Base-by-base conservation (phyloP, 2,888 invertebrate species). In the Anodontia alba region DNA sequence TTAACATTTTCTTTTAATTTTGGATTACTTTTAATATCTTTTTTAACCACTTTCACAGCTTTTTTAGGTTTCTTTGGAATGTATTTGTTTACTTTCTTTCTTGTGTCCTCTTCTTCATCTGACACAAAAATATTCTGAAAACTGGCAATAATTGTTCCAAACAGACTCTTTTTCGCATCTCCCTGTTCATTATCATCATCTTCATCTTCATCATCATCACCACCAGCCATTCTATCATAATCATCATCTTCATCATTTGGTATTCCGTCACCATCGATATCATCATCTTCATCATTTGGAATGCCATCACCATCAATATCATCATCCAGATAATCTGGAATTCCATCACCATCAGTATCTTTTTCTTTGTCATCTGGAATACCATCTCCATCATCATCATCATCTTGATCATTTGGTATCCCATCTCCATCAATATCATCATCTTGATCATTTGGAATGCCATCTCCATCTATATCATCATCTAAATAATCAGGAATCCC, bases 201-300 rank as follows among this genome's bases (percentile, higher is more conserved):
- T 23, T 80, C 73, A 33, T 78, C 78, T 23, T 77, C 76, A 43
- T 83, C 73, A 46, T 76, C 71, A 76, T 31, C 78, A 33, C 70
- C 57, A 71, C 89, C 88, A 36, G 90, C 90, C 49, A 91, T 87
- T 46, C 90, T 91, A 79, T 90, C 87, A 77, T 75, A 88, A 84
- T 88, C 88, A 46, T 88, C 88, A 38, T 88, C 83, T 0, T 80
- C 36, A 42, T 88, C 72, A 80, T 92, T 92, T 26, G 92, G 92
- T 67, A 93, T 92, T 15, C 93, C 93, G 84, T 94, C 94, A 17
- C 92, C 92, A 79, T 93, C 93, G 20, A 83, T 88, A 78, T 93
- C 93, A 15, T 90, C 81, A 49, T 92, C 90, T 33, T 74, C 70
- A 74, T 85, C 73, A 78, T 91, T 89, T 38, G 86, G 90, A 7